Conservation (phyloP, 2,797 vertebrate species). For the Cossypha caffra region DNA sequence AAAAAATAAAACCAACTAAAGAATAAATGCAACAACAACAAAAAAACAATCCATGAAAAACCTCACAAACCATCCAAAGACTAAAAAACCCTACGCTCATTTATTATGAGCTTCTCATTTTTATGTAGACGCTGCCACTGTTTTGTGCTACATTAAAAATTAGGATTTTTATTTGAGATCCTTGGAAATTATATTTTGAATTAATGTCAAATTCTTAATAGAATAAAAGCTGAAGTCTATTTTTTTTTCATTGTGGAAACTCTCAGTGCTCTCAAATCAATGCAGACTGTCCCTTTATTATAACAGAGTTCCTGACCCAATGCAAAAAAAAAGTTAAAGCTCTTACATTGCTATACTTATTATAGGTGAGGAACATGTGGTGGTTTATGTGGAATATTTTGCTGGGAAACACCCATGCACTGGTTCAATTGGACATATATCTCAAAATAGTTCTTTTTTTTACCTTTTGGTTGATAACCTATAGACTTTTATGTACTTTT, state of each 20-base stretch:
- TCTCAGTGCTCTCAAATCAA: neutral
- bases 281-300: neutral
- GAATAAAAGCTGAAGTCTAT: neutral
- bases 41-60: neutral
- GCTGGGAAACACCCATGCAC: neutral
- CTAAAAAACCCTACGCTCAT: rapidly evolving
- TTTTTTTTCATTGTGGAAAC: neutral
- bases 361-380: neutral
- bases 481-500: neutral
- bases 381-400: neutral
- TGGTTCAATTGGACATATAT: neutral
- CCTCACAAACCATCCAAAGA: neutral
- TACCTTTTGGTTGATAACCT: neutral
- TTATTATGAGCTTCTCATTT: neutral
- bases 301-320: neutral
- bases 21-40: neutral
- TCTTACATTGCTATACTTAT: neutral
- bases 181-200: neutral
- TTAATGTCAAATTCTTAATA: neutral
- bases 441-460: neutral
- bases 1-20: rapidly evolving
- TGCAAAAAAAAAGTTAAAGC: neutral
- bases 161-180: neutral
- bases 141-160: neutral
- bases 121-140: neutral